Percentiles rank a stretch among this genome's conserved stretches.
phyloP scores from a whole-genome alignment of 2,888 invertebrate genomes.

The Sericinus montela region DNA sequence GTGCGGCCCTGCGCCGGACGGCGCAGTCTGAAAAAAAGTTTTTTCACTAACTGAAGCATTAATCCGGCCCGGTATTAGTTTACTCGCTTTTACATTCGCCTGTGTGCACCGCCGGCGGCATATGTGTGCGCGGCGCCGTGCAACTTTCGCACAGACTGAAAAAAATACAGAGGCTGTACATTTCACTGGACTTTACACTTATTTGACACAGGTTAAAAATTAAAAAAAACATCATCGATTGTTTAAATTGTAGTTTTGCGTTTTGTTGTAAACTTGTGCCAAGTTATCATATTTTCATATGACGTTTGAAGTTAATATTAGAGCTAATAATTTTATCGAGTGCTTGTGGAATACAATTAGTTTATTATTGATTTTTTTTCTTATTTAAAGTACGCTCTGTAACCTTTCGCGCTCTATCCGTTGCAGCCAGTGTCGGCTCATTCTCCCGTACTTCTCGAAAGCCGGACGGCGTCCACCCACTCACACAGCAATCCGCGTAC shows the following conservation, averaged over 20 bases:
- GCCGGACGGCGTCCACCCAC: slow-evolving; percentile 72
- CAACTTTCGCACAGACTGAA: slow-evolving; percentile 69
- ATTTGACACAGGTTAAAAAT: slow-evolving; percentile 26
- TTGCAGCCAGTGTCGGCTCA: slow-evolving; percentile 51
- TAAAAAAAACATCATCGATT: slow-evolving; percentile 33
- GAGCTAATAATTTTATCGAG: not conserved
- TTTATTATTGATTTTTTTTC: not conserved
- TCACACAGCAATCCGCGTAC: slow-evolving; percentile 34
- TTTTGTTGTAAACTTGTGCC: not conserved
- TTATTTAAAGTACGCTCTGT: slow-evolving; percentile 23
- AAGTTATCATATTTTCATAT: too few relatives aligned
- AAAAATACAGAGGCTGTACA: slow-evolving; percentile 44
- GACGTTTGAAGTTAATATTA: too few relatives aligned
- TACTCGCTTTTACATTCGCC: slow-evolving; percentile 67
- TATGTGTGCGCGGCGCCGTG: slow-evolving; percentile 63
- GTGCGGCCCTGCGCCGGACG: slow-evolving; percentile 68
- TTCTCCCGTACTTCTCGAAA: slow-evolving; percentile 61
- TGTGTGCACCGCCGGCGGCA: slow-evolving; percentile 51
- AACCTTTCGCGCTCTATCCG: slow-evolving; percentile 35
- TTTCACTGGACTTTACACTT: slow-evolving; percentile 26
- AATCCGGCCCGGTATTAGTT: slow-evolving; percentile 79
- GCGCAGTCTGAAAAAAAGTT: slow-evolving; percentile 75
- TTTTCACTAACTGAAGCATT: slow-evolving; percentile 80
- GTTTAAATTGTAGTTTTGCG: not conserved
- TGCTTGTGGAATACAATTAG: not conserved